These are phyloP conservation scores for Anableps anableps DNA, from an alignment of 2,797 vertebrate genomes.

Conservation along the genomic window DNA sequence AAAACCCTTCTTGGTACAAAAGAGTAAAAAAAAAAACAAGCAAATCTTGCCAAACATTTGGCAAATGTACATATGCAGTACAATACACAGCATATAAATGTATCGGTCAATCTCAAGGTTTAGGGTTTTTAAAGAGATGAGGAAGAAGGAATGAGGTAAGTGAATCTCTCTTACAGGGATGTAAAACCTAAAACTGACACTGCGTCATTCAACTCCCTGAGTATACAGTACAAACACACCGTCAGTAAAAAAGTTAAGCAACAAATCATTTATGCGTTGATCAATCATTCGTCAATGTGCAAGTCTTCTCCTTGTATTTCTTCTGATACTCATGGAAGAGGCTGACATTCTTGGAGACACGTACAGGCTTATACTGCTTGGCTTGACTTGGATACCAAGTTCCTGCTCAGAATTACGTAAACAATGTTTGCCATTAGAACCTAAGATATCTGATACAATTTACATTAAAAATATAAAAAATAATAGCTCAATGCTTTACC, in stretches of 20 bases:
- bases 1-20: background rate
- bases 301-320: constrained; percentile 57
- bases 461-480: too few species aligned
- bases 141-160: background rate
- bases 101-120: background rate
- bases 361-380: constrained; percentile 12
- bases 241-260: background rate
- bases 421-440: background rate
- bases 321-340: constrained; percentile 69
- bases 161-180: background rate
- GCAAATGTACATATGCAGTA: background rate
- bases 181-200: background rate
- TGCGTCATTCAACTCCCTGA: background rate
- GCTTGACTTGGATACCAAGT: constrained; percentile 44
- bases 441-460: background rate
- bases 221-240: background rate
- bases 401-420: background rate
- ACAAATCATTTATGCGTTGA: background rate
- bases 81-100: background rate
- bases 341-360: background rate
- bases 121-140: background rate
- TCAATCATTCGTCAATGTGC: constrained; percentile 13
- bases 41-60: background rate
- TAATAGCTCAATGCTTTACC: background rate
- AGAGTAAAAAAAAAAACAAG: background rate